phyloP scores from a whole-genome alignment of 2,888 invertebrate species.

The Thecocarcelia acutangulata region DNA sequence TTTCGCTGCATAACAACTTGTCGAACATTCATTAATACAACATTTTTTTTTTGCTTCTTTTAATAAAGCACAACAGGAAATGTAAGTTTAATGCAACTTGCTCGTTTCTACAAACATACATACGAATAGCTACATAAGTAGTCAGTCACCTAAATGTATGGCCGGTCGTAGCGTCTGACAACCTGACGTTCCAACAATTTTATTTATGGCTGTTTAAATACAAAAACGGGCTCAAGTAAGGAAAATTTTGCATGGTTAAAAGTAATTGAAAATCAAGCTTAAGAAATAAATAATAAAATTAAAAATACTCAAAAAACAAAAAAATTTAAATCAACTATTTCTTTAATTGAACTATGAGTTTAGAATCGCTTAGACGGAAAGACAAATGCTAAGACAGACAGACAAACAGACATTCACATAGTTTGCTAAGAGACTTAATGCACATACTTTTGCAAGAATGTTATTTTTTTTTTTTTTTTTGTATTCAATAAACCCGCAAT shows the following conservation, averaged over 20 bases:
- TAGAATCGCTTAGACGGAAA: conserved; percentile 19
- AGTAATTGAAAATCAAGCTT: conserved; percentile 57
- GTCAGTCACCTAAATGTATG: conserved; percentile 17
- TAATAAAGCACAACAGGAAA: conserved; percentile 59
- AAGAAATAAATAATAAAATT: conserved; percentile 47
- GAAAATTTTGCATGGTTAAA: conserved; percentile 42
- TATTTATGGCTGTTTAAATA: background rate
- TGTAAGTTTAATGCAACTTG: conserved; percentile 54
- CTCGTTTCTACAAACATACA: conserved; percentile 2
- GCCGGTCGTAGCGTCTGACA: background rate
- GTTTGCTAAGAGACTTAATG: conserved; percentile 16
- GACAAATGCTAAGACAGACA: background rate
- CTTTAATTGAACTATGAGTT: conserved; percentile 43
- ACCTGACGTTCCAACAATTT: background rate
- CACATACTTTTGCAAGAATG: conserved; percentile 24
- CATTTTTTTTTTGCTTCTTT: background rate
- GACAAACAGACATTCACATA: conserved; percentile 10
- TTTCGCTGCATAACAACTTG: conserved; percentile 22
- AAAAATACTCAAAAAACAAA: conserved; percentile 5
- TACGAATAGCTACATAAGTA: too few relatives aligned
- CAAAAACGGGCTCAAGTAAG: background rate
- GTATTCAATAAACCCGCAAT: conserved; percentile 28
- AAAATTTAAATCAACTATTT: conserved; percentile 39
- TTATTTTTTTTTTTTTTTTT: conserved; percentile 31
- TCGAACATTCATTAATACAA: conserved; percentile 28